Evolutionary conservation across 2,113 vertebrate species (phyloP).

Genomic region (Otis tarda): DNA sequence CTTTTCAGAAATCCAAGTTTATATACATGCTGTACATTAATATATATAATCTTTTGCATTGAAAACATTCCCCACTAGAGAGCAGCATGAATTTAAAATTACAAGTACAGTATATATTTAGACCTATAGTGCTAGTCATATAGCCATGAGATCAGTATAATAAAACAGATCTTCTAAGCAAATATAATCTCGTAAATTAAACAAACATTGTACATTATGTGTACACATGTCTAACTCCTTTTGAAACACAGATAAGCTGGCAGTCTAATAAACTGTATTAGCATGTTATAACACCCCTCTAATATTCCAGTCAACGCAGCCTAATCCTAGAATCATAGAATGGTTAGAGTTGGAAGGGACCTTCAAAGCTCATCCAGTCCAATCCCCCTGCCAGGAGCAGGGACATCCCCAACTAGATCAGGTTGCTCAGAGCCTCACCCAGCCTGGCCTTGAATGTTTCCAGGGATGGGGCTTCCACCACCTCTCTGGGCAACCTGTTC

Average conservation of each 20-base stretch:
- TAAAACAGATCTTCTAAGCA: neutral
- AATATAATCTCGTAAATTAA: neutral
- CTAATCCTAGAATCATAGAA: neutral
- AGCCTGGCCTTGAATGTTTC: too few species aligned
- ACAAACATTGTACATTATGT: neutral
- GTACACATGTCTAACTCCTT: neutral
- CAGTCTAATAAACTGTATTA: neutral
- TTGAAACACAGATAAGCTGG: neutral
- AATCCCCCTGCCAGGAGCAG: too few species aligned
- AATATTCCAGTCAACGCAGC: neutral
- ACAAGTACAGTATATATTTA: neutral
- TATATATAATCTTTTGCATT: conserved; percentile 18
- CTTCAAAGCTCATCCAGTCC: too few species aligned
- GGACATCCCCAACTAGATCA: too few species aligned
- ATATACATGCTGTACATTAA: neutral
- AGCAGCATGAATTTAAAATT: conserved; percentile 78
- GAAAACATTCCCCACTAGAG: conserved; percentile 78
- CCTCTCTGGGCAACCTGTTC: too few species aligned
- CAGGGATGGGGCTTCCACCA: too few species aligned
- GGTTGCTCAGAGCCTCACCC: too few species aligned
- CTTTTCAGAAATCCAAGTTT: neutral
- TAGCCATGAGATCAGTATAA: neutral
- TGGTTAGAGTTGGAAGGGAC: too few species aligned
- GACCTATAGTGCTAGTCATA: neutral
- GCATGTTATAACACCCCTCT: neutral